Evolutionary conservation across 2,113 vertebrate genomes (phyloP).

Genomic region (Noctilio leporinus): DNA sequence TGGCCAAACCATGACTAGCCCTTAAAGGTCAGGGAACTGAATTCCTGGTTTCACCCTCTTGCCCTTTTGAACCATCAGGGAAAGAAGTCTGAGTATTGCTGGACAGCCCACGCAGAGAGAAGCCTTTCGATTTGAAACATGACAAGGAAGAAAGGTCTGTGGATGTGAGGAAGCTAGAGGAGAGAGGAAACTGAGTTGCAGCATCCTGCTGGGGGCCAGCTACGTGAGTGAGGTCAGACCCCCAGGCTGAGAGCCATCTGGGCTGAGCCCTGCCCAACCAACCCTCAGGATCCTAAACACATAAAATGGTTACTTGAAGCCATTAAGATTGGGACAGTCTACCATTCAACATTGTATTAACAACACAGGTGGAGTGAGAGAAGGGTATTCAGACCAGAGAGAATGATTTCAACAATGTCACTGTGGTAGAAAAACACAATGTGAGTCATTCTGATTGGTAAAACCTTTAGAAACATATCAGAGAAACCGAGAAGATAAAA

Average conservation of each 20-base stretch:
- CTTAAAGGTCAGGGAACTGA: background rate
- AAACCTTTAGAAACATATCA: background rate
- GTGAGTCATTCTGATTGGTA: background rate
- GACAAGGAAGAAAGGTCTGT: background rate
- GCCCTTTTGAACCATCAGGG: background rate
- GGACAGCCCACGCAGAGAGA: background rate
- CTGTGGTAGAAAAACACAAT: background rate
- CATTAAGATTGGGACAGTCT: background rate
- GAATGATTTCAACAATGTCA: background rate
- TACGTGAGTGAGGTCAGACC: background rate
- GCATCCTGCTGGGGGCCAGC: rapidly evolving
- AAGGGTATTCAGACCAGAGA: background rate
- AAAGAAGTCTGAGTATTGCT: background rate
- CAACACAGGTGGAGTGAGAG: background rate
- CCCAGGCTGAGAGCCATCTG: background rate
- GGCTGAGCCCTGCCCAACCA: background rate
- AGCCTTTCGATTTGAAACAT: background rate
- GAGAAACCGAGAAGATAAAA: background rate
- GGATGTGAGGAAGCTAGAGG: background rate
- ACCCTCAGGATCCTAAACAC: background rate
- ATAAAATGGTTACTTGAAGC: background rate
- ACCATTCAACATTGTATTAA: background rate
- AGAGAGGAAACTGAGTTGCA: background rate
- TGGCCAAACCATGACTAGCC: background rate
- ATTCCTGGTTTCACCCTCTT: background rate